These are phyloP conservation scores for Florisuga fusca DNA, from an alignment of 2,797 vertebrate genomes.

Conservation along the genomic window DNA sequence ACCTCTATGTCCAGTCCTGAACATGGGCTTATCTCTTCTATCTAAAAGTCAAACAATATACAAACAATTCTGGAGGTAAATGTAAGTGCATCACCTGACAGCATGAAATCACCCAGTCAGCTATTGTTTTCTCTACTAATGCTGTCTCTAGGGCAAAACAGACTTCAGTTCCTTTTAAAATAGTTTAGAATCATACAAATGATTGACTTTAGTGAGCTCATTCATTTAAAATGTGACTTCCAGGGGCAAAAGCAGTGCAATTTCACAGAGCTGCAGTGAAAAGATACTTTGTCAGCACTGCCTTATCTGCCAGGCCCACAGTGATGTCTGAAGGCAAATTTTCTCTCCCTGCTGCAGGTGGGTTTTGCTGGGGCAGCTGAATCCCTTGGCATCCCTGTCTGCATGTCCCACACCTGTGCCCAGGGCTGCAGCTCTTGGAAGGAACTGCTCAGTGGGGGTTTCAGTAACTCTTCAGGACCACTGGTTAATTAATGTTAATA, in stretches of 20 bases:
- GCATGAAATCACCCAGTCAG: background rate
- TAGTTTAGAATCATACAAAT: background rate
- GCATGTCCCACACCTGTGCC: fast-evolving
- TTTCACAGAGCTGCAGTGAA: background rate
- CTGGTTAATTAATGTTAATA: background rate
- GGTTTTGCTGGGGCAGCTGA: background rate
- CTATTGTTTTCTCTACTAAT: background rate
- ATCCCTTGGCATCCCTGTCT: background rate
- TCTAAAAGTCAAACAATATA: background rate
- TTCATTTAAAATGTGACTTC: background rate
- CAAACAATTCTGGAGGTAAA: background rate
- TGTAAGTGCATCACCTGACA: background rate
- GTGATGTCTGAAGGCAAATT: background rate
- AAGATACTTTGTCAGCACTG: background rate
- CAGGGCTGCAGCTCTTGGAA: background rate
- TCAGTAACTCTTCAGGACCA: background rate
- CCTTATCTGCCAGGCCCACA: background rate
- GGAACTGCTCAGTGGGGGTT: background rate
- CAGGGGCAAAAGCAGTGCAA: fast-evolving
- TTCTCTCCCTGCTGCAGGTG: background rate
- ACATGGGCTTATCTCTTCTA: background rate
- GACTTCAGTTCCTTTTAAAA: background rate
- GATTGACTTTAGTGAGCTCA: background rate
- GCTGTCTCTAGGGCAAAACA: background rate
- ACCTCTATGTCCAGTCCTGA: background rate